Evolutionary conservation across 2,113 vertebrate genomes (phyloP).

Genomic region (Benitochromis conjunctus): DNA sequence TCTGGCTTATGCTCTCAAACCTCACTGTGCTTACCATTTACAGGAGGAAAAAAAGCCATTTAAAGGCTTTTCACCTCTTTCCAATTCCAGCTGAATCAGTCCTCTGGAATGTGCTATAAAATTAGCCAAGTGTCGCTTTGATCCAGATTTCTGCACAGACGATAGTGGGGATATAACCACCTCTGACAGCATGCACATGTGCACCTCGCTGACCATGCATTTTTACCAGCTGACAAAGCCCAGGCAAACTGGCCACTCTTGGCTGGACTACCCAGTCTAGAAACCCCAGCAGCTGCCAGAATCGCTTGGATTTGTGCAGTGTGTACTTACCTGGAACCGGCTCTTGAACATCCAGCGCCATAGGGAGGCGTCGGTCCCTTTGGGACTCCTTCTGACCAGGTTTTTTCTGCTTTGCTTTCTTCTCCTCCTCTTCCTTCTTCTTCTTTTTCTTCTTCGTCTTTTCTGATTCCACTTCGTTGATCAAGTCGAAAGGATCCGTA

Average conservation of each 20-base stretch:
- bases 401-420: slow-evolving; percentile 56
- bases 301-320: not conserved
- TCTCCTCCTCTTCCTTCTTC: slow-evolving; percentile 69
- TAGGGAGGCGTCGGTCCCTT: slow-evolving; percentile 53
- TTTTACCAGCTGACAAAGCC: slow-evolving; percentile 33
- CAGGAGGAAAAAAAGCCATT: not conserved
- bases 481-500: slow-evolving; percentile 84
- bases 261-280: not conserved
- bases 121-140: not conserved
- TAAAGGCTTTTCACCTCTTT: not conserved
- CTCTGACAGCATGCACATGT: not conserved
- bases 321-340: slow-evolving; percentile 15
- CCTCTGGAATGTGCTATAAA: not conserved
- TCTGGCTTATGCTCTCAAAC: not conserved
- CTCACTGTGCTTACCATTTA: not conserved
- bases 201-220: slow-evolving; percentile 11
- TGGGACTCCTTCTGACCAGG: slow-evolving; percentile 77
- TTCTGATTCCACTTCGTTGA: slow-evolving; percentile 68
- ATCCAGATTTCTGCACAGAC: not conserved
- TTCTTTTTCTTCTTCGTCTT: slow-evolving; percentile 44
- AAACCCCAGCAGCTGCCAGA: slow-evolving; percentile 1
- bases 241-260: not conserved
- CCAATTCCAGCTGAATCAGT: not conserved
- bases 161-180: not conserved
- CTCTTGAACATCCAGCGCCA: not conserved